Percentiles rank a stretch among this genome's conserved stretches.
Conservation (phyloP, 2,113 vertebrate species). For the Ancistrus triradiatus region DNA sequence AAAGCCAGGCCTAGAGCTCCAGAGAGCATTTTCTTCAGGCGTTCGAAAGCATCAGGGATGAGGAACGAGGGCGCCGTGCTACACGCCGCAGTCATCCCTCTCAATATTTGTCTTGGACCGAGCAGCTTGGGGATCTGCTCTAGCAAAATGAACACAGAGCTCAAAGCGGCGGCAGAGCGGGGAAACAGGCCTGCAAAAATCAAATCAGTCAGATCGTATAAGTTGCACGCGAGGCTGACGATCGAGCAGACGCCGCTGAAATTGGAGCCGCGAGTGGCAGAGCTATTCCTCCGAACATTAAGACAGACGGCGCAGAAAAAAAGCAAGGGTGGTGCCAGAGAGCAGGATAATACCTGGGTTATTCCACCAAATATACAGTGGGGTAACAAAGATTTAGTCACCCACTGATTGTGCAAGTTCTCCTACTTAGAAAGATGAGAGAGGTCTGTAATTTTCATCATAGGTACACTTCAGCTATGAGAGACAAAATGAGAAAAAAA, state of each 20-base stretch:
- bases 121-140: slow-evolving; percentile 11
- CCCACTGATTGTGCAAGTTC: too few species aligned
- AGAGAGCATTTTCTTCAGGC: slow-evolving; percentile 11
- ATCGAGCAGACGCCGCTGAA: not conserved
- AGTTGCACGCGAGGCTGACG: not conserved
- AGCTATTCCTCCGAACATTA: slow-evolving; percentile 14
- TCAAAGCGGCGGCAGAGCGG: not conserved
- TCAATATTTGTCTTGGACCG: not conserved
- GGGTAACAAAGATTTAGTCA: too few species aligned
- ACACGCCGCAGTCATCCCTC: not conserved
- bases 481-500: too few species aligned
- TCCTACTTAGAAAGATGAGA: too few species aligned
- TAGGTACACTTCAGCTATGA: too few species aligned
- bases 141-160: not conserved
- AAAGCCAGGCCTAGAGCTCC: not conserved
- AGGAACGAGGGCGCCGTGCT: not conserved
- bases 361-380: too few species aligned
- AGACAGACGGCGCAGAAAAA: not conserved
- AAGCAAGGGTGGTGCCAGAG: not conserved
- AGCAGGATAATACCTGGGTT: slow-evolving; percentile 25
- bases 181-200: slow-evolving; percentile 10
- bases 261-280: too few species aligned
- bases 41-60: not conserved
- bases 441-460: too few species aligned
- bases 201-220: slow-evolving; percentile 9